phyloP scores from a whole-genome alignment of 2,113 vertebrate genomes.

The Upupa epops region DNA sequence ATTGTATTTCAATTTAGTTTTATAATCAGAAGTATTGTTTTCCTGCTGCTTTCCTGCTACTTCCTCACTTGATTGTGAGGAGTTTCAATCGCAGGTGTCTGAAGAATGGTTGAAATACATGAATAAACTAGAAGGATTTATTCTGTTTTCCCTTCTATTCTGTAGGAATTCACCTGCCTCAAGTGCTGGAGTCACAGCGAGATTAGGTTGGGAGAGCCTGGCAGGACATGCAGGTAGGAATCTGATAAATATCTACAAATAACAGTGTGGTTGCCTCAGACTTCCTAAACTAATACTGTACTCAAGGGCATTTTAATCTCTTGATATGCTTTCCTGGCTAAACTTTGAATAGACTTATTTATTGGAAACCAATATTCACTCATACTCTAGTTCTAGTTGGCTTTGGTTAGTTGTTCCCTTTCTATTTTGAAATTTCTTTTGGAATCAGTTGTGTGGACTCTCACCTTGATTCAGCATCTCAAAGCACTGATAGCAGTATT shows the following conservation, averaged over 20 bases:
- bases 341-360: background rate
- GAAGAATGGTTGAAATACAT: conserved; percentile 24
- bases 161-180: background rate
- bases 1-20: conserved; percentile 33
- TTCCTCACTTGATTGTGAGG: conserved; percentile 23
- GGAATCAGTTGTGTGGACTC: background rate
- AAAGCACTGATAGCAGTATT: background rate
- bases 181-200: background rate
- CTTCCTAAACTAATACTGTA: background rate
- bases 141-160: background rate
- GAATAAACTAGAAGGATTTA: background rate
- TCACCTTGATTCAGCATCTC: background rate
- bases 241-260: background rate
- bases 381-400: background rate
- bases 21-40: conserved; percentile 52
- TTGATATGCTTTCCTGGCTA: background rate
- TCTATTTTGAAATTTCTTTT: background rate
- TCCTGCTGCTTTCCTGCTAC: conserved; percentile 22
- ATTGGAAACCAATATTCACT: background rate
- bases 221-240: background rate
- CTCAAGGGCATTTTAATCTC: background rate
- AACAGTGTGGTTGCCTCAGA: background rate
- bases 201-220: background rate
- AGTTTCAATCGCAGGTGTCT: background rate
- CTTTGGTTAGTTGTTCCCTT: background rate